These are phyloP conservation scores for Epizoanthus scotinus DNA, from an alignment of 92 coral and sea anemone species.

Conservation along the genomic window DNA sequence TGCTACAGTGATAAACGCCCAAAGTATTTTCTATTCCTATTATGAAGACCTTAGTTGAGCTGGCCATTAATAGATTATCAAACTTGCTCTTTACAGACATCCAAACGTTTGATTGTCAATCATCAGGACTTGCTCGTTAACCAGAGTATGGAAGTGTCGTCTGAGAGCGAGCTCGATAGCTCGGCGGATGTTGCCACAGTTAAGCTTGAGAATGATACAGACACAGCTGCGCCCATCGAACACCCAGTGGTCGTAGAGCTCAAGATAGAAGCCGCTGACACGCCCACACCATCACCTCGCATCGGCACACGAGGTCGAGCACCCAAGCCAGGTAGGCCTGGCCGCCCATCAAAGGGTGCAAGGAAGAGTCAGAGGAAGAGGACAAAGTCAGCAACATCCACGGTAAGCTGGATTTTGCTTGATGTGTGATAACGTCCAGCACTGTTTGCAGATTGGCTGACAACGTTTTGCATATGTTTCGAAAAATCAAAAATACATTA, in stretches of 20 bases:
- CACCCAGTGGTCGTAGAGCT: constrained; percentile 57
- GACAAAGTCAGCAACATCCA: constrained; percentile 76
- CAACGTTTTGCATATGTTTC: no score
- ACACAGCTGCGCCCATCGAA: constrained; percentile 41
- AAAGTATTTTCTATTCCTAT: background rate
- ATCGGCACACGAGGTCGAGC: constrained; percentile 71
- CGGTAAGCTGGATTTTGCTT: constrained; percentile 46
- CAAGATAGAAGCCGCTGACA: constrained; percentile 70
- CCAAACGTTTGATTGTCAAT: constrained; percentile 32
- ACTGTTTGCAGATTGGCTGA: no score
- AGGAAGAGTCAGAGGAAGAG: constrained; percentile 67
- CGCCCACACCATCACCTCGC: constrained; percentile 79
- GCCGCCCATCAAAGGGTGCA: constrained; percentile 72
- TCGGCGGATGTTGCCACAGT: constrained; percentile 37
- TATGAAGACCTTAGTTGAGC: no score
- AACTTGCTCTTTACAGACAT: constrained; percentile 7
- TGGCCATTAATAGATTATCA: no score
- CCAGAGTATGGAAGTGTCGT: background rate
- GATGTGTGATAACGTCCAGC: background rate
- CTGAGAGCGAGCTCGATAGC: constrained; percentile 48
- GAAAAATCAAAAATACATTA: no score
- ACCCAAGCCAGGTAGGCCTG: constrained; percentile 89
- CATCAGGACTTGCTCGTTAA: constrained; percentile 6
- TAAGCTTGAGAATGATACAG: constrained; percentile 49
- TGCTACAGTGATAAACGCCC: background rate